Evolutionary conservation across 1,140 invertebrate genomes (phyloP).

Genomic region (Bombyx mori): DNA sequence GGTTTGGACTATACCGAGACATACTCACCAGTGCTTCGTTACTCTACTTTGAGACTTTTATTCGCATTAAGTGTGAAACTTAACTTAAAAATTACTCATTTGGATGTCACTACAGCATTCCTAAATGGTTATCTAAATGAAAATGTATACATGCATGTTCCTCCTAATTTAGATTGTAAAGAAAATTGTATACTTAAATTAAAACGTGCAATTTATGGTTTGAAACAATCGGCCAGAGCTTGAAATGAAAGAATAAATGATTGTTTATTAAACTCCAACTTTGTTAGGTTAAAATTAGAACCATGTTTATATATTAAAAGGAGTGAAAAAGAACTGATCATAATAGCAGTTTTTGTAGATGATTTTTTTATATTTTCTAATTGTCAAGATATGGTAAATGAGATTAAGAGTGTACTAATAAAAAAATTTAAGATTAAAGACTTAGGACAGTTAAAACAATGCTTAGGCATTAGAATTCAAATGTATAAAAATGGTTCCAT

Average conservation of each 20-base stretch:
- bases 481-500: conserved; percentile 8
- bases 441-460: conserved; percentile 19
- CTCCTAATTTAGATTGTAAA: conserved; percentile 11
- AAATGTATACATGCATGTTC: conserved; percentile 18
- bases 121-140: conserved; percentile 39
- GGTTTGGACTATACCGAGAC: conserved; percentile 25
- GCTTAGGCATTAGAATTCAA: conserved; percentile 24
- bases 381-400: conserved; percentile 6
- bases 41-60: conserved; percentile 7
- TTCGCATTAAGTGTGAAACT: neutral
- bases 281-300: conserved; percentile 18
- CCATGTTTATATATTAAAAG: conserved; percentile 33
- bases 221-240: conserved; percentile 21
- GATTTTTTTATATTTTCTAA: conserved; percentile 43
- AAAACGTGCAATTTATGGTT: conserved; percentile 19
- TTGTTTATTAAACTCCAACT: conserved; percentile 24
- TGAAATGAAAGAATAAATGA: conserved; percentile 18
- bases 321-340: conserved; percentile 19
- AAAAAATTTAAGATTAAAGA: conserved; percentile 18
- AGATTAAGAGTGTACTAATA: conserved; percentile 12
- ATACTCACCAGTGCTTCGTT: conserved; percentile 24
- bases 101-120: conserved; percentile 22
- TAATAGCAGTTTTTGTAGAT: conserved; percentile 41
- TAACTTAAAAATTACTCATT: conserved; percentile 16
- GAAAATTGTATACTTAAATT: conserved; percentile 20